Percentiles rank a stretch among this genome's conserved stretches.
Conservation (phyloP, 2,113 vertebrate genomes). For the Zosterops borbonicus region DNA sequence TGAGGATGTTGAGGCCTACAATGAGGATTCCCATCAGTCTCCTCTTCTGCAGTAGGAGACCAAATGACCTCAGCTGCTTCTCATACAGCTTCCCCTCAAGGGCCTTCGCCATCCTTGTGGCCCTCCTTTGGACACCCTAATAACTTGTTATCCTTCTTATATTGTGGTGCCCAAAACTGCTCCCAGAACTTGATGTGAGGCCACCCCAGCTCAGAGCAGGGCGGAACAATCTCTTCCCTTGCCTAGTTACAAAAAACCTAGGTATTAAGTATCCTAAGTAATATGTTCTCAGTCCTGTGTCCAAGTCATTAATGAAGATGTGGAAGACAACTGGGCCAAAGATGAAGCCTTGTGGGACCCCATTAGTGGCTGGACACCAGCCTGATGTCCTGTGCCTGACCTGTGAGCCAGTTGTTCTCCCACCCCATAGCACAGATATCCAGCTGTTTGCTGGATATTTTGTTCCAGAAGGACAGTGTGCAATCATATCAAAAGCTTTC, state of each 20-base stretch:
- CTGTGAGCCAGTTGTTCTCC: not conserved
- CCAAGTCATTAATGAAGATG: not conserved
- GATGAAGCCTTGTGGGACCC: not conserved
- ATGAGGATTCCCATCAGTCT: not conserved
- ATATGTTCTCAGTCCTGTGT: not conserved
- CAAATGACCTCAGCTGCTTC: not conserved
- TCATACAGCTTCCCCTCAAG: not conserved
- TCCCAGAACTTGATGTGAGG: not conserved
- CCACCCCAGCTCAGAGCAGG: accelerated
- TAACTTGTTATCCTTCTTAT: not conserved
- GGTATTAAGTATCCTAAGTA: too few species aligned
- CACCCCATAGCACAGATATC: accelerated
- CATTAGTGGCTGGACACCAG: not conserved
- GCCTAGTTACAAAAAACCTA: too few species aligned
- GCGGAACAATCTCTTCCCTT: accelerated
- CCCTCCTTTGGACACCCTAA: not conserved
- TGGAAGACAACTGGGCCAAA: not conserved
- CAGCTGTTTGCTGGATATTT: not conserved
- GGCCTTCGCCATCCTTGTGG: not conserved
- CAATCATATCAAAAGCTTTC: not conserved
- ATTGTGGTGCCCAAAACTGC: not conserved
- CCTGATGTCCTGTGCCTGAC: not conserved
- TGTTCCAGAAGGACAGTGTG: not conserved
- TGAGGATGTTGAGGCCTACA: not conserved
- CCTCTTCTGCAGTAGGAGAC: not conserved